These are phyloP conservation scores for Gasterosteus nipponicus DNA, from an alignment of 2,113 vertebrate species.

Conservation along the genomic window DNA sequence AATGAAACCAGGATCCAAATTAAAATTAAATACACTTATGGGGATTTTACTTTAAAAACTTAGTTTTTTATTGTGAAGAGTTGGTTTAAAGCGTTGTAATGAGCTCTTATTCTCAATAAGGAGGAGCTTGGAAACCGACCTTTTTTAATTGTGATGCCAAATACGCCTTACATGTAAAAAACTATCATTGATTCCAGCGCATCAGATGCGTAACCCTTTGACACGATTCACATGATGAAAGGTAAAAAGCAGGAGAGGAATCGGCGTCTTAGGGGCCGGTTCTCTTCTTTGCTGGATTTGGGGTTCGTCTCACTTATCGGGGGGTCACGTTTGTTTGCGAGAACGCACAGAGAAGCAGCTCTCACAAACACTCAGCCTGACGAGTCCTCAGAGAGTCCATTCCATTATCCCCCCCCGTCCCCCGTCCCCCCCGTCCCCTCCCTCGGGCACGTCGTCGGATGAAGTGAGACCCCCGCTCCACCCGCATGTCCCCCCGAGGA, in stretches of 20 bases:
- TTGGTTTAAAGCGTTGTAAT: neutral
- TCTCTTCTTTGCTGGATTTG: neutral
- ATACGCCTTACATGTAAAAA: neutral
- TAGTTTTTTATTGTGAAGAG: neutral
- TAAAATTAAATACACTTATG: neutral
- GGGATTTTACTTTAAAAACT: too few species aligned
- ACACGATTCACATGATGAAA: neutral
- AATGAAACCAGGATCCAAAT: too few species aligned
- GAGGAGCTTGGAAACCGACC: neutral
- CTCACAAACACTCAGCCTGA: conserved; percentile 53
- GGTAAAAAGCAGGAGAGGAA: neutral
- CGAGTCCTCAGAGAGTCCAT: neutral
- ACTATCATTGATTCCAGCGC: neutral
- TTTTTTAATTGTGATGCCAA: neutral
- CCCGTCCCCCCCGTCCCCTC: neutral
- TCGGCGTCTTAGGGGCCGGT: neutral
- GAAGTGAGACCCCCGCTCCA: conserved; percentile 34
- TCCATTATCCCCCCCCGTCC: conserved; percentile 24
- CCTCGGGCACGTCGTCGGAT: neutral
- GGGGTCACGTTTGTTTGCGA: conserved; percentile 50
- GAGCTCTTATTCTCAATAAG: neutral
- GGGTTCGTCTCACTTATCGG: neutral
- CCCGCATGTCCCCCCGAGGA: conserved; percentile 28
- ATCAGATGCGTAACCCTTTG: neutral
- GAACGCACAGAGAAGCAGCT: conserved; percentile 59